Conservation (phyloP, 2,113 vertebrate species). For the Passerina amoena region DNA sequence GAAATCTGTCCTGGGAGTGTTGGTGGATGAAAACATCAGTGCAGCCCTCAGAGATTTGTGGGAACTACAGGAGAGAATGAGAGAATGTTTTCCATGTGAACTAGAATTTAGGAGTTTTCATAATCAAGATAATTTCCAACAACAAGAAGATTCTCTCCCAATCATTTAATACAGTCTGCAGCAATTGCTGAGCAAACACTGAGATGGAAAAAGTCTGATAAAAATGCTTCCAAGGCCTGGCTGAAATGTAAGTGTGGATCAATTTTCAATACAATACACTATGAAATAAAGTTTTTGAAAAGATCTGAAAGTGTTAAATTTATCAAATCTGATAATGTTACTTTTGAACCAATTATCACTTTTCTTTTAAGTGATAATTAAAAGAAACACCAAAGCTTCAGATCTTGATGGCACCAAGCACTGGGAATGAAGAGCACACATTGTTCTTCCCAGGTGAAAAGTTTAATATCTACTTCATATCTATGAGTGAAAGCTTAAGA, state of each 20-base stretch:
- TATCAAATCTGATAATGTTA: neutral
- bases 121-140: neutral
- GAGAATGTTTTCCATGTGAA: neutral
- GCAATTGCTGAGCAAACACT: neutral
- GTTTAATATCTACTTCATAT: neutral
- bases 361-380: too few relatives aligned
- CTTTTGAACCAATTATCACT: neutral
- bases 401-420: neutral
- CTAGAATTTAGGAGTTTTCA: neutral
- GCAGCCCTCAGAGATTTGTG: neutral
- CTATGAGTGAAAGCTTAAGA: neutral
- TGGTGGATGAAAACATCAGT: neutral
- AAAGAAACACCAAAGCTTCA: neutral
- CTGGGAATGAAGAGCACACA: neutral
- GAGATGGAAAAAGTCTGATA: neutral
- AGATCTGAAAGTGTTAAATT: neutral
- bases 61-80: neutral
- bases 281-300: neutral
- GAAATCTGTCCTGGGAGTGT: neutral
- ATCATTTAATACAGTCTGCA: neutral
- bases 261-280: neutral
- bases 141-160: neutral
- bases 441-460: neutral
- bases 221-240: neutral
- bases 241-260: neutral